Base-by-base conservation (phyloP, 2,113 vertebrate genomes). In the Acanthochromis polyacanthus region DNA sequence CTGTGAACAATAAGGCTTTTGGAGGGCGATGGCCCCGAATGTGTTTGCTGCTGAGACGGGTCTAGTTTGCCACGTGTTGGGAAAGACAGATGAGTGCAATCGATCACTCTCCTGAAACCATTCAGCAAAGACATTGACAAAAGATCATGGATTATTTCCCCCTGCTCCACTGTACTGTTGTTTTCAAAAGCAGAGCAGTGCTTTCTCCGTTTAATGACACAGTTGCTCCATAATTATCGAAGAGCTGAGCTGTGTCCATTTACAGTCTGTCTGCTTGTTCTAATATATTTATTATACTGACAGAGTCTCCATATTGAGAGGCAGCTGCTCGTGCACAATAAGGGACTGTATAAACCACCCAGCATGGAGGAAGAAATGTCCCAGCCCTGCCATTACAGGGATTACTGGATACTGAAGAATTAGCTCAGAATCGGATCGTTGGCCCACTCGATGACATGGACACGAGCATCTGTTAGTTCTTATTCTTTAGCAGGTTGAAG, bases 241-340 rank as follows among this genome's bases (percentile, higher is more conserved):
- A 79, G 69, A 84, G 74, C 64, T 78, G 59, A 78, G 66, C 63
- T 83, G 71, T 89, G 81, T 89, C 77, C 58, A 32, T 86, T 88
- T 78, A 88, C 91, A 87, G 53, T 79, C 82, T 82, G 79, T 84
- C 79, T 77, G 55, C 50, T 28, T 19, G 1, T 56, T 83, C 28
- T 78, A 57, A 81, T 88, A 83, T 80, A 83, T 88, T 86, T 78
- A 83, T 88, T 62, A 75, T 51, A 20, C 63, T 67, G 53, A 75
- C 55, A 55, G 69, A 69, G 66, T 78, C 64, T 32, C 67, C 70
- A 69, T 84, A 89, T 88, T 87, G 73, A 70, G 78, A 87, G 73
- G 70, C 88, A 90, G 87, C 87, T 92, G 89, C 76, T 90, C 59
- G 45, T 61, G 28, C 74, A 82, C 53, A 68, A 55, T 67, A 19